Evolutionary conservation across 1,140 invertebrate genomes (phyloP).

Genomic region (Hycleus phaleratus): DNA sequence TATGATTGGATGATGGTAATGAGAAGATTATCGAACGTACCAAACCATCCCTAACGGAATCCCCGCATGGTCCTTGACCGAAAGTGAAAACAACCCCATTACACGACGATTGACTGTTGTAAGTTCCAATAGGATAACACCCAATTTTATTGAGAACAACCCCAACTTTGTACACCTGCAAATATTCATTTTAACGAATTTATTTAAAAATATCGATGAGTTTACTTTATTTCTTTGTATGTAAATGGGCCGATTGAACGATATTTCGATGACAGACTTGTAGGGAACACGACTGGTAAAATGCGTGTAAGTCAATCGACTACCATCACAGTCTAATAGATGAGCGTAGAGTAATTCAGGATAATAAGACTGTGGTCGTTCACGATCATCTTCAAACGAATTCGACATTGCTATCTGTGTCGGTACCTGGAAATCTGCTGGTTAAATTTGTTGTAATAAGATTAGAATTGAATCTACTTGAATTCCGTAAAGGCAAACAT

Average conservation of each 20-base stretch:
- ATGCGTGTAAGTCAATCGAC: conserved; percentile 69
- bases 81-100: conserved; percentile 66
- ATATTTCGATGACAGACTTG: conserved; percentile 63
- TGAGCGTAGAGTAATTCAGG: conserved; percentile 72
- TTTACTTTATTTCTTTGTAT: conserved; percentile 62
- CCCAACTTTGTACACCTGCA: conserved; percentile 64
- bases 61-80: conserved; percentile 55
- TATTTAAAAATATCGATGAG: neutral
- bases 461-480: conserved; percentile 44
- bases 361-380: conserved; percentile 45
- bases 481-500: conserved; percentile 64
- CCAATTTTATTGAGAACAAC: conserved; percentile 73
- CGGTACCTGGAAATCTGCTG: conserved; percentile 44
- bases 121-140: conserved; percentile 66
- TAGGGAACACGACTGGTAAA: conserved; percentile 63
- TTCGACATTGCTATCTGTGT: conserved; percentile 50
- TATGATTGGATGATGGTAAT: conserved; percentile 26
- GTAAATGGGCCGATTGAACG: conserved; percentile 67
- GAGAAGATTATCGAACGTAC: conserved; percentile 67
- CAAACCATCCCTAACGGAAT: conserved; percentile 62
- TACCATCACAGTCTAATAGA: conserved; percentile 65
- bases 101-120: conserved; percentile 51
- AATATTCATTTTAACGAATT: conserved; percentile 7
- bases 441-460: neutral
- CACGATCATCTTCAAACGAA: conserved; percentile 23